Evolutionary conservation across 2,113 vertebrate species (phyloP).

Genomic region (Seriola rivoliana): DNA sequence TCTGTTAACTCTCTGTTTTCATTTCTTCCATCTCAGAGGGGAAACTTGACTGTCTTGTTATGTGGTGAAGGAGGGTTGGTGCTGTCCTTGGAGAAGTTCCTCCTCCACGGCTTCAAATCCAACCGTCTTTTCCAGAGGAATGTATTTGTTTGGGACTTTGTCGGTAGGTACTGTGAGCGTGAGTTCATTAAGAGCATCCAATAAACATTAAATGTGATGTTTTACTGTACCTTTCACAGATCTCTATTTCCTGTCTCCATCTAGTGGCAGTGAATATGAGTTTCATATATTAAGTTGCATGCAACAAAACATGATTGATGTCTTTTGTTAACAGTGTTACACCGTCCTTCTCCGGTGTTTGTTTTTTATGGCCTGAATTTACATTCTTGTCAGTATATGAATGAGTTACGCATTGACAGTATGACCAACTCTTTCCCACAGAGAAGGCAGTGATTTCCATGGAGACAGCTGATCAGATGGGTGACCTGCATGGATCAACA

Average conservation of each 20-base stretch:
- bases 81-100: conserved; percentile 93
- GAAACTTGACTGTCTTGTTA: conserved; percentile 92
- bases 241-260: conserved; percentile 38
- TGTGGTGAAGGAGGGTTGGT: conserved; percentile 96
- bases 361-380: neutral
- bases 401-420: neutral
- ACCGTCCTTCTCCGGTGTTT: neutral
- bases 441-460: conserved; percentile 92
- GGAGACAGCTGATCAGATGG: conserved; percentile 91
- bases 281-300: neutral
- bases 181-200: neutral
- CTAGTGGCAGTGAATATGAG: conserved; percentile 38
- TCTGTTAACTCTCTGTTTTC: conserved; percentile 28
- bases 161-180: conserved; percentile 86
- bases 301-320: conserved; percentile 5
- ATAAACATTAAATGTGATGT: neutral
- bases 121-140: conserved; percentile 96
- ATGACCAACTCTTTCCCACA: conserved; percentile 55
- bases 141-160: conserved; percentile 98
- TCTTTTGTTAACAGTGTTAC: conserved; percentile 1
- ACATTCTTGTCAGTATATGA: neutral
- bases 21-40: conserved; percentile 85
- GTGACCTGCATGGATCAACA: conserved; percentile 87
- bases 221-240: neutral
- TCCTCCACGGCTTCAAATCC: conserved; percentile 94